Evolutionary conservation across 30 jellyfish, hydroid and myxozoan genomes (phyloP), one percentile per base, ranked within the genome.

Genomic region (Aurelia coerulea): DNA sequence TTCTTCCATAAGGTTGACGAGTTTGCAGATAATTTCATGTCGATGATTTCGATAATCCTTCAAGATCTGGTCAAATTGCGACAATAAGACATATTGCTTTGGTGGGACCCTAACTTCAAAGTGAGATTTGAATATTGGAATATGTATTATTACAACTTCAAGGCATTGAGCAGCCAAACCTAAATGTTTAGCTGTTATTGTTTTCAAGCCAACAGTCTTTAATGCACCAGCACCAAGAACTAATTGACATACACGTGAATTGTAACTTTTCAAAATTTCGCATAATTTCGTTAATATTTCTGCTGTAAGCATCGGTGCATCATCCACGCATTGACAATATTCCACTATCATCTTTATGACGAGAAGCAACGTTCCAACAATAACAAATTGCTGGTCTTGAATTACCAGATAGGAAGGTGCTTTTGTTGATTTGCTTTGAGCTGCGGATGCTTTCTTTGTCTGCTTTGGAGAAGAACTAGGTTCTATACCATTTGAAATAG

Each of bases 171-270:
- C 99, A 16, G 90, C 99, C 85, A 95, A 87, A 39, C 94, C 97
- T 69, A 95, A 85, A 75, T 95, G 99, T 65, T 90, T 95, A 1
- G 97, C 98, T 10, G 99, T 95, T 39, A 95, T 95, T 17, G 97
- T 95, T 73, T 95, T 90, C 42, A 95, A 73, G 6, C 99, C 99
- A 65, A 95, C 96, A 9, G 96, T 83, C 80, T 95, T 97, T 73
- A 95, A 79, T 83, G 99, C 99, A 67, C 99, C 99, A 49, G 99
- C 99, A 9, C 99, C 99, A 93, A 95, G 91, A 49, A 95, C 99
- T 29, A 95, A 82, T 73, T 95, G 99, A 81, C 99, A 95, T 2
- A 97, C 29, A 15, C 99, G 91, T 2, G 99, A 95, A 76, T 95
- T 95, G 54, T 83, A 95, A 14, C 94, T 80, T 91, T 95, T 95